Conservation (phyloP, 2,888 invertebrate genomes). For the Nomada flava region DNA sequence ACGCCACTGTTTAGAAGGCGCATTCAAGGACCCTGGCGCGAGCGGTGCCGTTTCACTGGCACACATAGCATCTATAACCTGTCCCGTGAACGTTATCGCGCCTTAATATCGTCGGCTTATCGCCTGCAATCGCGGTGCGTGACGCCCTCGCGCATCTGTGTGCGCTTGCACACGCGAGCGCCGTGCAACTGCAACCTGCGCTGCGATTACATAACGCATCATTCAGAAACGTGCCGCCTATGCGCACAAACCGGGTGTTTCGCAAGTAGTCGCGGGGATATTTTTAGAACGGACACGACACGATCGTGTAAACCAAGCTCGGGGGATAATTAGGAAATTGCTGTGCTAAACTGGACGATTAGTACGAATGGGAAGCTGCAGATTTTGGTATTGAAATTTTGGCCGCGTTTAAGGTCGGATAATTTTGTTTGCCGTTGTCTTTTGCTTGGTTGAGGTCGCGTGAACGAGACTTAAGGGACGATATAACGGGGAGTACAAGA, state of each 20-base stretch:
- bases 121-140: conserved; percentile 24
- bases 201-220: conserved; percentile 57
- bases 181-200: conserved; percentile 27
- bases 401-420: neutral
- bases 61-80: conserved; percentile 41
- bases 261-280: conserved; percentile 55
- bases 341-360: too few relatives aligned
- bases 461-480: neutral
- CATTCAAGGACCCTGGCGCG: conserved; percentile 27
- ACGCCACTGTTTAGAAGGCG: conserved; percentile 7
- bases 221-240: conserved; percentile 36
- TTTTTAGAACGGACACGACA: conserved; percentile 10
- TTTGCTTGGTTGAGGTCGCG: neutral
- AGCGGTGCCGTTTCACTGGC: conserved; percentile 24
- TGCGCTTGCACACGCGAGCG: neutral
- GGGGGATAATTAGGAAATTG: neutral
- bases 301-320: neutral
- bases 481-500: too few relatives aligned
- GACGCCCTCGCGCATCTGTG: conserved; percentile 30
- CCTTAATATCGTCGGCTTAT: conserved; percentile 46
- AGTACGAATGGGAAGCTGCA: too few relatives aligned
- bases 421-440: neutral
- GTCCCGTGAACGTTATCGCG: conserved; percentile 32
- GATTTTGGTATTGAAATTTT: too few relatives aligned
- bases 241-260: conserved; percentile 56